These are phyloP conservation scores for Latrodectus hesperus DNA, from an alignment of 2,888 invertebrate species.

Conservation along the genomic window DNA sequence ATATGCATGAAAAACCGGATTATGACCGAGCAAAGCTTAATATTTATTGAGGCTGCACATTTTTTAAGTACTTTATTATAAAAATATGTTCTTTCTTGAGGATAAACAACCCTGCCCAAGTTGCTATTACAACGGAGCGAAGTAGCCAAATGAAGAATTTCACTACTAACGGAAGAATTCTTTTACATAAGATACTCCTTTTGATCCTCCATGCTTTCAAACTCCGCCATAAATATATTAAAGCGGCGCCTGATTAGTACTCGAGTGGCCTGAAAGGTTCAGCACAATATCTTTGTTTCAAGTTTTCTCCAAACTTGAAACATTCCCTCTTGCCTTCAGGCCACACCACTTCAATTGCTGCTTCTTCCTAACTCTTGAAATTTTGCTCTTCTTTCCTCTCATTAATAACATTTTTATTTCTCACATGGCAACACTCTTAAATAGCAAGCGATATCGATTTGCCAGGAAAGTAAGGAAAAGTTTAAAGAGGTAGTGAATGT, in stretches of 20 bases:
- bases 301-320: constrained; percentile 6
- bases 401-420: constrained; percentile 52
- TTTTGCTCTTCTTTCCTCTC: constrained; percentile 43
- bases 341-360: background rate
- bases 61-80: no score
- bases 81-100: no score
- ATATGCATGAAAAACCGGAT: no score
- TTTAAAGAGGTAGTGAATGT: constrained; percentile 5
- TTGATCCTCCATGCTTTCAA: no score
- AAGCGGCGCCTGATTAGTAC: constrained; percentile 27
- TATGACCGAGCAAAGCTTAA: no score
- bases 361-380: constrained; percentile 23
- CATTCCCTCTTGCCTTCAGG: constrained; percentile 19
- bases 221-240: no score
- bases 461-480: background rate
- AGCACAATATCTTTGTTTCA: constrained; percentile 44
- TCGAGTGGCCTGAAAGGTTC: constrained; percentile 4
- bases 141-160: no score
- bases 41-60: no score
- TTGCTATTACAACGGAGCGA: no score
- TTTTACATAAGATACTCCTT: no score
- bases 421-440: constrained; percentile 25
- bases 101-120: no score
- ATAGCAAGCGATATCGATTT: constrained; percentile 48
- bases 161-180: no score